These are phyloP conservation scores for Mus caroli DNA, from an alignment of 2,797 vertebrate species.

Conservation along the genomic window DNA sequence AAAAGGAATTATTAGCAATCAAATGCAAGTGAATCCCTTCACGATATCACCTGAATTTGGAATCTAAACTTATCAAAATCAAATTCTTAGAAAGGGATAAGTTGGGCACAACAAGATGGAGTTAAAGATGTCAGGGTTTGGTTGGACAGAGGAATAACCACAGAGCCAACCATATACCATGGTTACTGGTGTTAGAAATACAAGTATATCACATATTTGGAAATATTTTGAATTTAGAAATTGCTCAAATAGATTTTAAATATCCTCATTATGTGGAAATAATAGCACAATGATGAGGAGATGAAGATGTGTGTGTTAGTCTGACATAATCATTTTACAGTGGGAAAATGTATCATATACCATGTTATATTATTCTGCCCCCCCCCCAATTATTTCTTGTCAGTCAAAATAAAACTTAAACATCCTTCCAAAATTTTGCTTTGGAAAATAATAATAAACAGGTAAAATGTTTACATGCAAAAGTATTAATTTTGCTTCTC, in stretches of 20 bases:
- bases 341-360: background rate
- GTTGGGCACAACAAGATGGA: background rate
- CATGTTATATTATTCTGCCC: no score
- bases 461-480: background rate
- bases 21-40: background rate
- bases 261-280: background rate
- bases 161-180: background rate
- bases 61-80: background rate
- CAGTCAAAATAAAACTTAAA: constrained; percentile 6
- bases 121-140: no score
- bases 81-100: background rate
- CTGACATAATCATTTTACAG: background rate
- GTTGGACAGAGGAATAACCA: no score
- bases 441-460: background rate
- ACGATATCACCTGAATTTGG: background rate
- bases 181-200: background rate
- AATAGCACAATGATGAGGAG: background rate
- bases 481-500: background rate
- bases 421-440: background rate
- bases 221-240: background rate
- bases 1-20: background rate
- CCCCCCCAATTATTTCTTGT: background rate
- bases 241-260: background rate
- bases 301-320: background rate
- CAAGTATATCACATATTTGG: background rate